Base-by-base conservation (phyloP, 1,140 invertebrate genomes). In the Neoseiulus cucumeris region DNA sequence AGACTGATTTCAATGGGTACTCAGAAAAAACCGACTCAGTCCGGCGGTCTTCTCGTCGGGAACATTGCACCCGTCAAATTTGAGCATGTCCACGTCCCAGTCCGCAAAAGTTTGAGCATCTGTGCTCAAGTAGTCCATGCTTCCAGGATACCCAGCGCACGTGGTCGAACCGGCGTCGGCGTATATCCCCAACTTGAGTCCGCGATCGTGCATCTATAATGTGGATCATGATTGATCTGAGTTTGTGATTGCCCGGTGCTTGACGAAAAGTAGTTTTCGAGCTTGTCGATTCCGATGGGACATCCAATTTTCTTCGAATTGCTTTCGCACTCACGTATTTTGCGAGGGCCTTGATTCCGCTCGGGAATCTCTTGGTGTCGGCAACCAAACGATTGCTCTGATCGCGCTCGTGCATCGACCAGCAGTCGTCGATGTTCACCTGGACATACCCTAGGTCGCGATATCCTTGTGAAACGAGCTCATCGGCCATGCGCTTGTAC, bases 381-480 rank as follows among this genome's bases (percentile, higher is more conserved):
- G 92, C 81, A 65, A 90, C 83, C n/a, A 97, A 80, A 68, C 83
- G 79, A 72, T 84, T 84, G 68, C 81, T 75, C 42, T 91, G 77
- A 66, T 87, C 81, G 69, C 86, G 84, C 69, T 88, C 87, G 69
- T 86, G 84, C 69, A 89, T 87, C 64, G 91, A 76, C 91, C 91
- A 97, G 75, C 92, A 97, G 76, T 97, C 92, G 73, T 97, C 92
- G 55, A 96, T 84, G 74, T 90, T 93, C 65, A 96, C 84, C 73
- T 91, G 92, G 73, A 92, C 84, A 76, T 96, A 97, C n/a, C 92
- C 92, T 6, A 80, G 84, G 28, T 84, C 84, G 22, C 85, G 85
- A 73, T 91, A 96, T 4, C 92, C 92, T 73, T 94, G 89, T 9
- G 82, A 78, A 1, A 89, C 87, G 65, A 96, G 76, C 67, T 88